Evolutionary conservation across 2,888 invertebrate genomes (phyloP).

Genomic region (Tenodera sinensis): DNA sequence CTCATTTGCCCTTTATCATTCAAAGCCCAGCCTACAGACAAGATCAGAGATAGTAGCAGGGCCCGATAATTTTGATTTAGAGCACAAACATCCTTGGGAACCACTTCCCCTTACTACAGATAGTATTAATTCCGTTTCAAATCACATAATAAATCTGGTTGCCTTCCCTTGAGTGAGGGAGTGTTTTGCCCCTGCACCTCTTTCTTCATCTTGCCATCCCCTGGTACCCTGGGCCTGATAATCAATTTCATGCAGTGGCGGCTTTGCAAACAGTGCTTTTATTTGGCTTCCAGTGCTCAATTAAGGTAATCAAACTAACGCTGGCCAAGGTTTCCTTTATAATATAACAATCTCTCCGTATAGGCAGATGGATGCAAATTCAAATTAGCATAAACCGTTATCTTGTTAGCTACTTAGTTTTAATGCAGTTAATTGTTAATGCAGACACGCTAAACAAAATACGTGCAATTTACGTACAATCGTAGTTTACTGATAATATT

Average conservation of each 20-base stretch:
- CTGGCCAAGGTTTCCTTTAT: background rate
- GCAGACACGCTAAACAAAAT: too few species aligned
- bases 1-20: background rate
- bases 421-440: too few species aligned
- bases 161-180: background rate
- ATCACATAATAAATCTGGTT: background rate
- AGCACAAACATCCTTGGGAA: background rate
- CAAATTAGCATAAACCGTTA: too few species aligned
- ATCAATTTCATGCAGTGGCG: background rate
- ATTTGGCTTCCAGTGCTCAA: background rate
- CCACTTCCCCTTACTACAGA: background rate
- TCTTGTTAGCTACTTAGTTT: too few species aligned
- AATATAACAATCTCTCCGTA: too few species aligned
- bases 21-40: background rate
- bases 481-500: too few species aligned
- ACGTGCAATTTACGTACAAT: too few species aligned
- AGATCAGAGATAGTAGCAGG: background rate
- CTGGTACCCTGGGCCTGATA: background rate
- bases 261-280: background rate
- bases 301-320: background rate
- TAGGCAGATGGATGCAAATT: too few species aligned
- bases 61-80: background rate
- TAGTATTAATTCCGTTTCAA: background rate
- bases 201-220: background rate
- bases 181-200: background rate